These are phyloP conservation scores for Mimachlamys varia DNA, from an alignment of 2,888 invertebrate genomes.

Conservation along the genomic window DNA sequence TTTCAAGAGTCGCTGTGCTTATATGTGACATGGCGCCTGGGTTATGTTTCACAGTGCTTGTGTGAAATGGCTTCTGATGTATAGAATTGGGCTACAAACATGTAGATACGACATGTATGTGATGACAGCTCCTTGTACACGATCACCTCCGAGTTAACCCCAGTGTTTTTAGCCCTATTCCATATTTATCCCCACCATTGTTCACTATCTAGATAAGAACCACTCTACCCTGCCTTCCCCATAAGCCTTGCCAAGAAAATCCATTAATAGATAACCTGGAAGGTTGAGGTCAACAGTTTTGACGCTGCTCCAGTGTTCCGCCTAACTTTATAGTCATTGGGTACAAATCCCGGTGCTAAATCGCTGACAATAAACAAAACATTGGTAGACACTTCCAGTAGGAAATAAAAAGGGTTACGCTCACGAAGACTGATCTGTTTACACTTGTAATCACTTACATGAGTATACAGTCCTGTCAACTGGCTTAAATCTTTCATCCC, in stretches of 20 bases:
- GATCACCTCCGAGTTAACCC: neutral
- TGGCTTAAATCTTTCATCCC: no score
- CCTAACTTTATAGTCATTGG: neutral
- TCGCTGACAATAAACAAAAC: neutral
- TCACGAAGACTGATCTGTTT: no score
- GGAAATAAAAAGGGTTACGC: no score
- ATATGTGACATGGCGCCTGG: no score
- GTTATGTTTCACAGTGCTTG: no score
- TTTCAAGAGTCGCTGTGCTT: no score
- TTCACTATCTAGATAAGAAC: neutral
- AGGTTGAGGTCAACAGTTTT: neutral
- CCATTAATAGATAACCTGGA: conserved; percentile 22
- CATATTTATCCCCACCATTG: neutral
- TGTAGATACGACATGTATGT: neutral
- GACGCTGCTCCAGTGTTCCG: neutral
- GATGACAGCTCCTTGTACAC: conserved; percentile 5
- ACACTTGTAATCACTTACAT: no score
- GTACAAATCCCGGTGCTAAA: neutral
- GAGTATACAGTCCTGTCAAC: no score
- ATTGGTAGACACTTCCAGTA: neutral
- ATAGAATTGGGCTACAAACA: no score
- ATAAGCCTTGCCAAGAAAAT: neutral
- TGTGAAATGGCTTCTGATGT: no score
- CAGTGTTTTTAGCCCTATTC: neutral
- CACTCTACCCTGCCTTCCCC: neutral